These are phyloP conservation scores for Paradoxurus hermaphroditus DNA, from an alignment of 2,113 vertebrate genomes.

Conservation along the genomic window DNA sequence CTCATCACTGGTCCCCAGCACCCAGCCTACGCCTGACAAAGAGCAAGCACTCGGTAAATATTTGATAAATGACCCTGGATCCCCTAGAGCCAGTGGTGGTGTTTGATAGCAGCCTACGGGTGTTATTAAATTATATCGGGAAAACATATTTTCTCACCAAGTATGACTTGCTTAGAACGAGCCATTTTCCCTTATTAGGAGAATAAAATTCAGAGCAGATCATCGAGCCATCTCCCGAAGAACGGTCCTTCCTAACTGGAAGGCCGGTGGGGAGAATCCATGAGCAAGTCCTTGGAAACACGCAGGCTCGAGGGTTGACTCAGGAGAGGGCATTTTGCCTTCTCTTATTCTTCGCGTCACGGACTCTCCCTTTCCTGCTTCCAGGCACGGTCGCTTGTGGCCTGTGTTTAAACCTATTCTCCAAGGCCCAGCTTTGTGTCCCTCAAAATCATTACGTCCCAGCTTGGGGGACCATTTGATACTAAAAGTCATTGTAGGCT, in stretches of 20 bases:
- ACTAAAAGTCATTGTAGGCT: slow-evolving; percentile 47
- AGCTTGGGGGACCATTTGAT: slow-evolving; percentile 31
- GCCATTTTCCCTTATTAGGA: slow-evolving; percentile 27
- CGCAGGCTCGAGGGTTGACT: not conserved
- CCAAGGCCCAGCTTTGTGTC: not conserved
- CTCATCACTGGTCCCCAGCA: not conserved
- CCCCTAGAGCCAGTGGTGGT: not conserved
- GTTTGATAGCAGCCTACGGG: not conserved
- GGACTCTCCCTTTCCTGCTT: not conserved
- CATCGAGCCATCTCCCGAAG: not conserved
- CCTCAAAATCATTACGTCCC: not conserved
- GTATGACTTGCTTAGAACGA: not conserved
- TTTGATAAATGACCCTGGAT: not conserved
- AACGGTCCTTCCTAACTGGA: slow-evolving; percentile 9
- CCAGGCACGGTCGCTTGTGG: not conserved
- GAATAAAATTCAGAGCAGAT: slow-evolving; percentile 15
- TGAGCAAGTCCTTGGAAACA: not conserved
- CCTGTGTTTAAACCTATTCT: not conserved
- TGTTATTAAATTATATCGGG: not conserved
- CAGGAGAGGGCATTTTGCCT: not conserved
- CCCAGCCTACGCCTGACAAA: not conserved
- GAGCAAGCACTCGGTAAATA: not conserved
- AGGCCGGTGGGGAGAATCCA: not conserved
- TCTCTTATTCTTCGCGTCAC: rapidly evolving
- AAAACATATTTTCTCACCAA: not conserved